These are phyloP conservation scores for Perca flavescens DNA, from an alignment of 2,113 vertebrate genomes.

Conservation along the genomic window DNA sequence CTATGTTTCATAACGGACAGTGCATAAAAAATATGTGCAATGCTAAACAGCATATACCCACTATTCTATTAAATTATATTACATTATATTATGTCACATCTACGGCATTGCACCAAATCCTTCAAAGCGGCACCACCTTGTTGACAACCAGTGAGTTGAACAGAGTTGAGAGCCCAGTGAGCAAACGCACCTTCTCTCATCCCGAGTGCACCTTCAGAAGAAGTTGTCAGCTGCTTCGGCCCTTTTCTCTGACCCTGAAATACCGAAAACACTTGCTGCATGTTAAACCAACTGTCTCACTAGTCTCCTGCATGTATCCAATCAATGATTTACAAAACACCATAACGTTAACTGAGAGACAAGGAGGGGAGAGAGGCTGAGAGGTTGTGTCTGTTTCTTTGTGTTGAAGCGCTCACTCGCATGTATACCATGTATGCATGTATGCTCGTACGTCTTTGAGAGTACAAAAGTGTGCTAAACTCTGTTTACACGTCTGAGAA, in stretches of 20 bases:
- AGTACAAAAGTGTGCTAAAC: constrained; percentile 51
- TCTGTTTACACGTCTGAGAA: constrained; percentile 23
- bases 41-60: not conserved
- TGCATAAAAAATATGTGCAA: not conserved
- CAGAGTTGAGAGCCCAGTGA: not conserved
- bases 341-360: constrained; percentile 33
- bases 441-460: constrained; percentile 10
- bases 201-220: not conserved
- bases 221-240: constrained; percentile 17
- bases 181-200: not conserved
- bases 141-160: constrained; percentile 17
- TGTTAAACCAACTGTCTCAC: constrained; percentile 58
- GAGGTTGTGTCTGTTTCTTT: constrained; percentile 21
- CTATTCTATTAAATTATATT: not conserved
- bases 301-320: constrained; percentile 45
- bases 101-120: constrained; percentile 25
- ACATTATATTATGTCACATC: not conserved
- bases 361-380: not conserved
- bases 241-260: constrained; percentile 26
- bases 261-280: constrained; percentile 7
- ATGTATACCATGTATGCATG: constrained; percentile 33
- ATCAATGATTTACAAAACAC: constrained; percentile 75
- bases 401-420: constrained; percentile 8
- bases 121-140: constrained; percentile 25
- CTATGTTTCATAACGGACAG: not conserved